Base-by-base conservation (phyloP, 2,113 vertebrate species). In the Toxostoma redivivum region DNA sequence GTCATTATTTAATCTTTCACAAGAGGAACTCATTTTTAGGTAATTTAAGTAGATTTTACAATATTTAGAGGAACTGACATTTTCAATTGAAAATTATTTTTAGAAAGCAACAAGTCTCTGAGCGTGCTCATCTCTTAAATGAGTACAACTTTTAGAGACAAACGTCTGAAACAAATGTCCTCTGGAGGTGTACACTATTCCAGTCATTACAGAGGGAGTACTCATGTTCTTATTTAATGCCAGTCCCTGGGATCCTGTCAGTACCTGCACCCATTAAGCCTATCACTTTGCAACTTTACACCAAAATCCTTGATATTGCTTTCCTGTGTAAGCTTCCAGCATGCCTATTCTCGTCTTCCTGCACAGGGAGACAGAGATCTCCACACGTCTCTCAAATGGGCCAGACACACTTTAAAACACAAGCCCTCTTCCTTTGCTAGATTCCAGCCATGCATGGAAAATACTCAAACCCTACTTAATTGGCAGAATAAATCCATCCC, bases 241-340 rank as follows among this genome's bases (percentile, higher is more conserved):
- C 73, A 50, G 79, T 81, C 79, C 67, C 86, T 73, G 64, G 51
- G 64, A 95, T 95, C 91, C 50, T 96, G 92, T 94, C 91, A 83
- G 94, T 94, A 93, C 96, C 82, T 96, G 96, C 56, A 81, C 17
- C 60, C 42, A 92, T 94, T 95, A 96, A 96, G 82, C 67, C 94
- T 94, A 95, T 97, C 94, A 78, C 92, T 96, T 95, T 92, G 90
- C 90, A 94, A 92, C 88, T 94, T 95, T 81, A 81, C 67, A 95
- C 86, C 62, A 88, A 95, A 97, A 92, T 92, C 76, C 88, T 90
- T 92, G 80, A 90, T 93, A 77, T 3, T 97, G 54, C 90, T 95
- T 93, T 83, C 80, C 76, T 83, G 53, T 80, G 62, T 88, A 56
- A 1, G 23, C 35, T 94, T 83, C 60, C 58, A 97, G 94, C 94